Evolutionary conservation across 2,113 vertebrate species (phyloP), one percentile per base, ranked within the genome.

Genomic region (Gadus chalcogrammus): DNA sequence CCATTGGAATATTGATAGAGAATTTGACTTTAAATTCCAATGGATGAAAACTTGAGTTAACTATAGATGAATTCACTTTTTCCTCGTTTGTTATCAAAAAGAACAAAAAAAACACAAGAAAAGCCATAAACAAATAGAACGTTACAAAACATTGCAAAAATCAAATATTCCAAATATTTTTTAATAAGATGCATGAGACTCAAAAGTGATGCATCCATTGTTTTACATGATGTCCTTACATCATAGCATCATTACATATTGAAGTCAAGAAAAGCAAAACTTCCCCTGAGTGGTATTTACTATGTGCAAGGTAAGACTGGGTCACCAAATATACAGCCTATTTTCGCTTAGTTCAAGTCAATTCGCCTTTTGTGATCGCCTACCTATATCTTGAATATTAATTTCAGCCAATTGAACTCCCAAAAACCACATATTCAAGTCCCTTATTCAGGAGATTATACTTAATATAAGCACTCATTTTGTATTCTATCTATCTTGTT

Each of bases 391-490:
- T 48, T 13, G 8, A 48, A 48, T 48, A 1, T 48, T 12, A 13
- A 7, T 48, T 48, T 48, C 42, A 48, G 42, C 42, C 42, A 48
- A 48, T 48, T 9, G 12, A 48, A 48, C 12, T 9, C 42, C 42
- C 27, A 13, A n/a, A 18, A 16, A 22, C 35, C 16, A 71, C 65
- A 66, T 77, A 75, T 71, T 38, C 70, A 27, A 76, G 70, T 65
- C 68, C 65, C 61, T 59, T 60, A 67, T 65, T 15, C 66, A n/a
- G 70, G 76, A 77, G 64, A 67, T 75, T 76, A 77, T 69, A 72
- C 78, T 86, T 81, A 78, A 85, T 82, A 63, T 81, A 87, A 87
- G 73, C 71, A 75, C 64, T 75, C 35, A 68, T 71, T 78, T 66
- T 53, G 38, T 55, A 71, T 48, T 9, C 42, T 48, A 48, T 48